phyloP scores from a whole-genome alignment of 1,140 invertebrate genomes.

The Drosophila pseudoananassae region DNA sequence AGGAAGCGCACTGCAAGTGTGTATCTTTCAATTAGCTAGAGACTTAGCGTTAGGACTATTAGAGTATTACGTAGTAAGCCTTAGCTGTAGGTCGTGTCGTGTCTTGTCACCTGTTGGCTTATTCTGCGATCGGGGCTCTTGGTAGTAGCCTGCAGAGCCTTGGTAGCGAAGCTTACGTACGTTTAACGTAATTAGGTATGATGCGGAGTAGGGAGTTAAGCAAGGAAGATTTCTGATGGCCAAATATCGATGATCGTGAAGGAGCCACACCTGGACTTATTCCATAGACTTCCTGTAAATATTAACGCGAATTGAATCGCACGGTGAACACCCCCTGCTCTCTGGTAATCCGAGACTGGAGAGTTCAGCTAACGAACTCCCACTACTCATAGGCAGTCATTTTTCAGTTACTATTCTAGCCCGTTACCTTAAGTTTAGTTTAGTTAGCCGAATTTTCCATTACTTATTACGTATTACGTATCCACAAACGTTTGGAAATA shows the following conservation, averaged over 20 bases:
- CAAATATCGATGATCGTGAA: neutral
- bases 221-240: neutral
- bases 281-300: conserved; percentile 26
- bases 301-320: conserved; percentile 5
- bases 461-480: neutral
- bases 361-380: conserved; percentile 23
- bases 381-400: conserved; percentile 62
- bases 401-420: conserved; percentile 42
- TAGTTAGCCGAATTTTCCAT: conserved; percentile 54
- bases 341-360: conserved; percentile 1
- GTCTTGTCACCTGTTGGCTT: conserved; percentile 20
- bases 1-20: conserved; percentile 53
- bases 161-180: conserved; percentile 69
- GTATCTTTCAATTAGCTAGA: conserved; percentile 58
- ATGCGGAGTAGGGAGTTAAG: conserved; percentile 4
- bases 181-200: conserved; percentile 68
- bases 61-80: conserved; percentile 53
- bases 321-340: conserved; percentile 9
- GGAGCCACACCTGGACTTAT: neutral
- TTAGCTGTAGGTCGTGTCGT: conserved; percentile 38
- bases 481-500: conserved; percentile 24
- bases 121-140: conserved; percentile 41
- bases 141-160: conserved; percentile 58
- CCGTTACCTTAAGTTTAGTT: conserved; percentile 41
- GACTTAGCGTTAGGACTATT: conserved; percentile 62